Conservation (phyloP, 2,113 vertebrate species). For the Physeter macrocephalus region DNA sequence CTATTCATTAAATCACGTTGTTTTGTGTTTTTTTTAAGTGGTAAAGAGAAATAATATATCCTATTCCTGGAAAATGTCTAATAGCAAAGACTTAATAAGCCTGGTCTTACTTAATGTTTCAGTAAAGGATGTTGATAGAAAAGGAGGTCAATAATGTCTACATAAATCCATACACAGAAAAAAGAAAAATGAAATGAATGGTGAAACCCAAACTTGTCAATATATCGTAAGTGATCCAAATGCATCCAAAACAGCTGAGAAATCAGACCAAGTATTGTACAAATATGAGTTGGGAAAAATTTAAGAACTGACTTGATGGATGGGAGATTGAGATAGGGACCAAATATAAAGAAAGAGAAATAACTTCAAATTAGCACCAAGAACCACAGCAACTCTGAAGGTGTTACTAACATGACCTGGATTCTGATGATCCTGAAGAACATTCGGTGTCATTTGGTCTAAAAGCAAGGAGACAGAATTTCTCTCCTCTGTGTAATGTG, state of each 20-base stretch:
- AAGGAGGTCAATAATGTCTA: neutral
- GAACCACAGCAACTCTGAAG: neutral
- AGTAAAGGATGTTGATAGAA: neutral
- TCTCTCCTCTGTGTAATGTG: neutral
- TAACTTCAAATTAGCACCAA: neutral
- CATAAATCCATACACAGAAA: neutral
- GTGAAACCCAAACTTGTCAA: neutral
- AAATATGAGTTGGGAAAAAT: neutral
- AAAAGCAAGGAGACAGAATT: neutral
- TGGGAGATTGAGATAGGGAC: neutral
- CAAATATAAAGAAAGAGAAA: neutral
- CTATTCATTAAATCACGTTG: neutral
- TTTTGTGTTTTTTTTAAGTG: neutral
- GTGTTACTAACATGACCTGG: neutral
- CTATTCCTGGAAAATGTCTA: conserved; percentile 19
- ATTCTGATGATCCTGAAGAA: neutral
- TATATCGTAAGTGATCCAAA: neutral
- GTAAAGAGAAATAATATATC: conserved; percentile 13
- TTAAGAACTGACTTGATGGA: neutral
- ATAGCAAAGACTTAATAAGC: conserved; percentile 8
- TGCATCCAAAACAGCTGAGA: neutral
- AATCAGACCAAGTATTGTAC: neutral
- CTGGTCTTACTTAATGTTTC: neutral
- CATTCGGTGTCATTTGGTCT: neutral
- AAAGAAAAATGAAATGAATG: neutral